A percentile compares a stretch with the other conserved stretches of the same genome.
Conservation (phyloP, 2,888 invertebrate genomes). For the Philonicus albiceps region DNA sequence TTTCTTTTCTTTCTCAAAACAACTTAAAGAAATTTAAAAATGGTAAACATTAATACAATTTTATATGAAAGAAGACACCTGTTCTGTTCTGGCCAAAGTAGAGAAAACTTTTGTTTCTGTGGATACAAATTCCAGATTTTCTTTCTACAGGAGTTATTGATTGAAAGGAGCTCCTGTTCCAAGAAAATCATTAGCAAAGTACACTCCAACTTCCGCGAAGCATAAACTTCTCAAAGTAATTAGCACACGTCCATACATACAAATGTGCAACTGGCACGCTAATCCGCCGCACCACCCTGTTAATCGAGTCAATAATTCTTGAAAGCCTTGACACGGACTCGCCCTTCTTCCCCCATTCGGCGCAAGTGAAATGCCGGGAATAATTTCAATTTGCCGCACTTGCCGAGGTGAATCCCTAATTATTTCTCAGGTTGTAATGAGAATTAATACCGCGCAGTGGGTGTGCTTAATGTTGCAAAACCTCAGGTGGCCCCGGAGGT, state of each 20-base stretch:
- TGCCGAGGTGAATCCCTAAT: neutral
- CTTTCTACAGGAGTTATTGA: neutral
- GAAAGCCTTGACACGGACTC: neutral
- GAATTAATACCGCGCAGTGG: neutral
- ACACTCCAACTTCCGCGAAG: neutral
- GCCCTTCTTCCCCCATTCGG: neutral
- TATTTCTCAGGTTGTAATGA: neutral
- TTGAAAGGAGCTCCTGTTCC: neutral
- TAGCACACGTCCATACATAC: neutral
- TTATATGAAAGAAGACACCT: neutral
- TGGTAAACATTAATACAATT: neutral
- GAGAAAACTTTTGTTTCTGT: neutral
- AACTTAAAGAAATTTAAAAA: neutral
- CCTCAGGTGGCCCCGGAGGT: neutral
- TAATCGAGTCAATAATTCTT: neutral
- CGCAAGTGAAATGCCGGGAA: neutral
- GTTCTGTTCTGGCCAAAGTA: neutral
- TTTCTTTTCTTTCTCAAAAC: neutral
- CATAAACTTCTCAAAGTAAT: neutral
- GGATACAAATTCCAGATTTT: neutral
- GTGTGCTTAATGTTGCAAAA: neutral
- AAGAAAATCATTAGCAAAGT: neutral
- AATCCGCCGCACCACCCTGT: neutral
- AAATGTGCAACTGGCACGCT: neutral
- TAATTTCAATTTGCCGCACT: neutral